A percentile compares a stretch with the other conserved stretches of the same genome.
Conservation (phyloP, 2,113 vertebrate species). For the Scophthalmus maximus region DNA sequence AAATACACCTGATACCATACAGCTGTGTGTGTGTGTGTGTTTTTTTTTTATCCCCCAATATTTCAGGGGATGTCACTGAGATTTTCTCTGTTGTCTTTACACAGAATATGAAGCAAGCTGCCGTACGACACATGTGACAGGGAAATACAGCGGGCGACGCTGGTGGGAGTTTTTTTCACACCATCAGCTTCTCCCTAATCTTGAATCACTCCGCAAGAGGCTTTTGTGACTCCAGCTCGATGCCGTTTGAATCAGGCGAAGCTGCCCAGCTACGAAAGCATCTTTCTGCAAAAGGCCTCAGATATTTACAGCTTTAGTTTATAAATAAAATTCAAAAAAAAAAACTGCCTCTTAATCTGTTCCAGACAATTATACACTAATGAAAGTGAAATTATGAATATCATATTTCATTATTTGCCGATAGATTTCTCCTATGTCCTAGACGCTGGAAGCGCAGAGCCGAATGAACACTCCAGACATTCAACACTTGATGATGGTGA, state of each 20-base stretch:
- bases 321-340: not conserved
- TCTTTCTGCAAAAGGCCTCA: not conserved
- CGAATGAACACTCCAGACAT: not conserved
- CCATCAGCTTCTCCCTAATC: not conserved
- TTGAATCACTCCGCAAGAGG: not conserved
- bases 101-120: not conserved
- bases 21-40: no score
- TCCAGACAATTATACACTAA: not conserved
- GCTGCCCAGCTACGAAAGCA: not conserved
- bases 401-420: not conserved
- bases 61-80: slow-evolving; percentile 25
- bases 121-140: not conserved
- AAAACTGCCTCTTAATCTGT: no score
- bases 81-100: slow-evolving; percentile 23
- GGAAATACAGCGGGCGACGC: not conserved
- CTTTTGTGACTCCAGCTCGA: slow-evolving; percentile 1
- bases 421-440: not conserved
- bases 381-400: not conserved
- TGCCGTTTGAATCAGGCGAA: not conserved
- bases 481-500: not conserved
- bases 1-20: slow-evolving; percentile 66
- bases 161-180: slow-evolving; percentile 1
- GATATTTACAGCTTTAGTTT: not conserved
- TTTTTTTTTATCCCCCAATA: slow-evolving; percentile 39
- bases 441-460: no score